phyloP scores from a whole-genome alignment of 2,888 invertebrate genomes.

The Synergus japonicus region DNA sequence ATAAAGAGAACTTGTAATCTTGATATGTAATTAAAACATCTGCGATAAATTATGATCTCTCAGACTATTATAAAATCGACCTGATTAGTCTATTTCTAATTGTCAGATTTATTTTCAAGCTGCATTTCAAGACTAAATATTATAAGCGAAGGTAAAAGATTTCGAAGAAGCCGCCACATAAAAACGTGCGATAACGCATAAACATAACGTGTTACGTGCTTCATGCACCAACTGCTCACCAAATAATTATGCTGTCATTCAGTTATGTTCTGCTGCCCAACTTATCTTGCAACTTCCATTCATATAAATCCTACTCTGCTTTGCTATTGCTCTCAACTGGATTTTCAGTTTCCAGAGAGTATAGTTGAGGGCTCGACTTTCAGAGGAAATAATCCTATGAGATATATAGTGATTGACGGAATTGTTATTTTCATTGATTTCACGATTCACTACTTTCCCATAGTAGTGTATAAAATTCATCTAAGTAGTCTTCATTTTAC shows the following conservation, averaged over 20 bases:
- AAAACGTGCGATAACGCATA: slow-evolving; percentile 17
- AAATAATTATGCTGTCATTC: slow-evolving; percentile 16
- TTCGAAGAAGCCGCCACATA: slow-evolving; percentile 10
- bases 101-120: slow-evolving; percentile 25
- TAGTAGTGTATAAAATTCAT: slow-evolving; percentile 14
- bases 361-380: no score
- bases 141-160: slow-evolving; percentile 16
- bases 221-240: background rate
- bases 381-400: no score
- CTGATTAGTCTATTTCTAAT: slow-evolving; percentile 21
- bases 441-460: background rate
- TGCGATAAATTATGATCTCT: slow-evolving; percentile 40
- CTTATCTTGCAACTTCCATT: background rate
- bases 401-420: background rate
- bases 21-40: slow-evolving; percentile 43
- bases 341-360: background rate
- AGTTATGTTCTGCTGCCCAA: slow-evolving; percentile 3
- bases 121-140: slow-evolving; percentile 30
- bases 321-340: background rate
- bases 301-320: background rate
- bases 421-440: slow-evolving; percentile 17
- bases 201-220: slow-evolving; percentile 15
- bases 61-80: slow-evolving; percentile 22
- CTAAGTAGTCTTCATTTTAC: background rate
- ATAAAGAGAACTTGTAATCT: slow-evolving; percentile 35